Percentiles rank a stretch among this genome's conserved stretches.
Evolutionary conservation across 2,888 invertebrate species (phyloP).

Genomic region (Orthosia gracilis): DNA sequence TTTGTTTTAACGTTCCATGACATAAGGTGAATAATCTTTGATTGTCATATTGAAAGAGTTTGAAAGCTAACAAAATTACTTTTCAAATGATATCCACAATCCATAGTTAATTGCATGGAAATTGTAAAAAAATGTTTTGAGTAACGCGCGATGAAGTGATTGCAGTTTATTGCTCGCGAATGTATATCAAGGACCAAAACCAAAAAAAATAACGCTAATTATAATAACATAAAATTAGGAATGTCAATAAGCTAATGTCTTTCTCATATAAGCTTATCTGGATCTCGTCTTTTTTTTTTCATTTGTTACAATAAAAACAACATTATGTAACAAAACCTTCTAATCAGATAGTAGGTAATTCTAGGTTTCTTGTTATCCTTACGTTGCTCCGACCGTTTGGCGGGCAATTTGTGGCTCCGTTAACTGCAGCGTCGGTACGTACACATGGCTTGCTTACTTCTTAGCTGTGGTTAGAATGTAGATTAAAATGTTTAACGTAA

Average conservation of each 20-base stretch:
- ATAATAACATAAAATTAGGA: not conserved
- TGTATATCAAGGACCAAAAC: not conserved
- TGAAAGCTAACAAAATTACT: too few relatives aligned
- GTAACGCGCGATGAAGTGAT: too few relatives aligned
- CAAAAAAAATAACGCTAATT: too few relatives aligned
- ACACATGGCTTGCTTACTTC: conserved; percentile 42
- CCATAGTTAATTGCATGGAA: too few relatives aligned
- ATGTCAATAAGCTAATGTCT: too few relatives aligned
- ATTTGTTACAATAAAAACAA: conserved; percentile 3
- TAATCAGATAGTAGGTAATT: conserved; percentile 42
- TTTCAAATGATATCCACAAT: too few relatives aligned
- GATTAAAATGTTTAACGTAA: conserved; percentile 48
- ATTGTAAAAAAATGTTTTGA: too few relatives aligned
- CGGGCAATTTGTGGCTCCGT: conserved; percentile 59
- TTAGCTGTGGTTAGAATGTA: conserved; percentile 46
- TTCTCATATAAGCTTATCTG: not conserved
- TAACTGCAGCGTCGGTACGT: conserved; percentile 47
- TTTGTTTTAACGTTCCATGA: too few relatives aligned
- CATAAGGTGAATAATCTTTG: too few relatives aligned
- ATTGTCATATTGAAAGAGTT: too few relatives aligned
- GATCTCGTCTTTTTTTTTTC: not conserved
- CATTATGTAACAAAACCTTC: conserved; percentile 19
- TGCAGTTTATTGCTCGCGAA: too few relatives aligned
- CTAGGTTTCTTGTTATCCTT: conserved; percentile 38
- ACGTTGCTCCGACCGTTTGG: conserved; percentile 51